A percentile compares a stretch with the other conserved stretches of the same genome.
phyloP scores from a whole-genome alignment of 2,113 vertebrate species.

The Myotis lucifugus region DNA sequence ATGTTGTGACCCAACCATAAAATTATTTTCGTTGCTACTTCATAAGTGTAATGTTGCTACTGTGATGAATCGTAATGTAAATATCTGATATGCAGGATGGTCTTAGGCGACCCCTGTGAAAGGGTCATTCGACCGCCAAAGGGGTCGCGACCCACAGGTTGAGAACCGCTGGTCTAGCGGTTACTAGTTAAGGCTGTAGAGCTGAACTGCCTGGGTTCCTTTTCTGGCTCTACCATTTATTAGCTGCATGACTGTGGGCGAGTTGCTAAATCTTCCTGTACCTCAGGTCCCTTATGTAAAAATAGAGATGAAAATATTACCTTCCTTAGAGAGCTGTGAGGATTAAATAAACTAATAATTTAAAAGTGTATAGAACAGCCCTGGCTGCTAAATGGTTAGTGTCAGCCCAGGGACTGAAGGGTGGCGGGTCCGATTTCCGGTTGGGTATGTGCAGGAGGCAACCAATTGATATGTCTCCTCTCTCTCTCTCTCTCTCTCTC shows the following conservation, averaged over 20 bases:
- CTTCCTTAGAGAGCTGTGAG: not conserved
- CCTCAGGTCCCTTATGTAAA: not conserved
- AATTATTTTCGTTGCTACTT: too few species aligned
- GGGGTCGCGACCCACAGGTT: too few species aligned
- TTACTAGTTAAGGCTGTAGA: not conserved
- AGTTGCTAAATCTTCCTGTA: not conserved
- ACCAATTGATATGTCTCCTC: too few species aligned
- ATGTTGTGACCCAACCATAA: too few species aligned
- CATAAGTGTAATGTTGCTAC: too few species aligned
- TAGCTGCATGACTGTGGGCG: not conserved
- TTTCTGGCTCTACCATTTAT: not conserved
- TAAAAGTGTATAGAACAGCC: not conserved
- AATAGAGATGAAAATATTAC: not conserved
- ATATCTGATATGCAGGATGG: too few species aligned
- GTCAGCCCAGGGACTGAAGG: not conserved
- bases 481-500: too few species aligned
- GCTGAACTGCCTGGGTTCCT: not conserved
- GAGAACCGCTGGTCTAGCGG: not conserved
- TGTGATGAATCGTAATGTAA: too few species aligned
- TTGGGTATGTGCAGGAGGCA: too few species aligned
- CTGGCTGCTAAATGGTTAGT: not conserved
- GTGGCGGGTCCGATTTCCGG: not conserved
- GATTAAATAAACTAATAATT: constrained; percentile 4
- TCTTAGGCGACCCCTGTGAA: too few species aligned
- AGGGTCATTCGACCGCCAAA: too few species aligned